Conservation (phyloP, 2,888 invertebrate species). For the Mamestra brassicae region DNA sequence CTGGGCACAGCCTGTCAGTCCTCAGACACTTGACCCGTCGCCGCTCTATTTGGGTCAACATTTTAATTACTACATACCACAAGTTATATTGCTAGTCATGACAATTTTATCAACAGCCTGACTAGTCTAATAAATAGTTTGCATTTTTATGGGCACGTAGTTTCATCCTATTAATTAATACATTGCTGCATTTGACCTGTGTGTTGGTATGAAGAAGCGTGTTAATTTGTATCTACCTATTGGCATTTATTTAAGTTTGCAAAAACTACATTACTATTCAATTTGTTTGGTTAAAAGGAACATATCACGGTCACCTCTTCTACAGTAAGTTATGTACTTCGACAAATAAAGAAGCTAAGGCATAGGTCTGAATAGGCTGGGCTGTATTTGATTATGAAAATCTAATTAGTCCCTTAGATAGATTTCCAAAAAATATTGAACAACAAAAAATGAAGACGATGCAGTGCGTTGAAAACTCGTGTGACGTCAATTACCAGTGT, state of each 20-base stretch:
- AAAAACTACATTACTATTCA: neutral
- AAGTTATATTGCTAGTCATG: conserved; percentile 46
- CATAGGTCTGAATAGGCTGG: neutral
- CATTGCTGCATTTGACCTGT: neutral
- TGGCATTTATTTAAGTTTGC: too few relatives aligned
- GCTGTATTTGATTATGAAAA: too few relatives aligned
- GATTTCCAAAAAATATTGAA: too few relatives aligned
- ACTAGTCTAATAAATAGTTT: conserved; percentile 10
- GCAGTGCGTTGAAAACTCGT: too few relatives aligned
- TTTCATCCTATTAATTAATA: conserved; percentile 5
- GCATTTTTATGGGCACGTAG: conserved; percentile 20
- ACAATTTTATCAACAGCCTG: conserved; percentile 44
- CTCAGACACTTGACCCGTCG: conserved; percentile 69
- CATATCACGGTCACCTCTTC: neutral
- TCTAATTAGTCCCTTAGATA: too few relatives aligned
- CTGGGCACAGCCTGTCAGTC: conserved; percentile 38
- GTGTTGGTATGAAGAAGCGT: too few relatives aligned
- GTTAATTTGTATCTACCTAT: too few relatives aligned
- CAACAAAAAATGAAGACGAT: too few relatives aligned
- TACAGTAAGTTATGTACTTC: too few relatives aligned
- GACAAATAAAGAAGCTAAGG: too few relatives aligned
- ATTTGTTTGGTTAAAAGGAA: neutral
- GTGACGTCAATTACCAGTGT: too few relatives aligned
- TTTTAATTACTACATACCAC: conserved; percentile 72
- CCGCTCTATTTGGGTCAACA: conserved; percentile 68